Evolutionary conservation across 1,140 invertebrate species (phyloP).

Genomic region (Achroia grisella): DNA sequence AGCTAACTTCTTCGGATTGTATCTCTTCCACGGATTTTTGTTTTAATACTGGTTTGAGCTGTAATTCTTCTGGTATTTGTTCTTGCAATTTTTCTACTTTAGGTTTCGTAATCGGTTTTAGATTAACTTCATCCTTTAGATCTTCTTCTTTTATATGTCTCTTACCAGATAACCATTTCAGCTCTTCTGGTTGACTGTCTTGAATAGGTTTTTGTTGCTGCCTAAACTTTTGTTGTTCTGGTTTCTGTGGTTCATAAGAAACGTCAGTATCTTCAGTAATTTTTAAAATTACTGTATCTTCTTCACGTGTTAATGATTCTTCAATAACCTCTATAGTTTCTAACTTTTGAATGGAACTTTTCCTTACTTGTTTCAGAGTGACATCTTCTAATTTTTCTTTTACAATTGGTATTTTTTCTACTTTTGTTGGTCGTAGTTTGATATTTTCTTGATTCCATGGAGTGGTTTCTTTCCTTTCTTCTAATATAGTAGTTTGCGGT

Average conservation of each 20-base stretch:
- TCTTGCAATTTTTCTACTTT: conserved; percentile 10
- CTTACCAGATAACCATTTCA: conserved; percentile 21
- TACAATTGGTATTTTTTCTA: conserved; percentile 34
- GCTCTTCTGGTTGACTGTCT: conserved; percentile 11
- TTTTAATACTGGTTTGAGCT: conserved; percentile 1
- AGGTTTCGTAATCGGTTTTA: conserved; percentile 17
- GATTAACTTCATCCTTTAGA: conserved; percentile 20
- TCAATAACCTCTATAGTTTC: conserved; percentile 38
- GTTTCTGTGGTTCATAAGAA: conserved; percentile 14
- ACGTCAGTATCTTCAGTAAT: conserved; percentile 13
- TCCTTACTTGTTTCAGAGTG: conserved; percentile 31
- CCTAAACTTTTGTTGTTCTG: conserved; percentile 19
- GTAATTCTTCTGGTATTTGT: conserved; percentile 8
- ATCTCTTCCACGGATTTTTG: background rate
- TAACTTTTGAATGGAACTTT: conserved; percentile 27
- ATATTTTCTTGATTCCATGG: conserved; percentile 75
- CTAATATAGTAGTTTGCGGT: conserved; percentile 1
- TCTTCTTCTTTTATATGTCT: conserved; percentile 22
- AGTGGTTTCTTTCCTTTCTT: conserved; percentile 25
- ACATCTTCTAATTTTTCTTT: conserved; percentile 48
- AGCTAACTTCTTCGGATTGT: conserved; percentile 5
- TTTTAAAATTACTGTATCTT: conserved; percentile 56
- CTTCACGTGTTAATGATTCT: conserved; percentile 33
- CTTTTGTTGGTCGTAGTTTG: conserved; percentile 73
- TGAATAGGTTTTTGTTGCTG: conserved; percentile 13